Evolutionary conservation across 1,140 invertebrate species (phyloP).

Genomic region (honey bee (Apis mellifera)): DNA sequence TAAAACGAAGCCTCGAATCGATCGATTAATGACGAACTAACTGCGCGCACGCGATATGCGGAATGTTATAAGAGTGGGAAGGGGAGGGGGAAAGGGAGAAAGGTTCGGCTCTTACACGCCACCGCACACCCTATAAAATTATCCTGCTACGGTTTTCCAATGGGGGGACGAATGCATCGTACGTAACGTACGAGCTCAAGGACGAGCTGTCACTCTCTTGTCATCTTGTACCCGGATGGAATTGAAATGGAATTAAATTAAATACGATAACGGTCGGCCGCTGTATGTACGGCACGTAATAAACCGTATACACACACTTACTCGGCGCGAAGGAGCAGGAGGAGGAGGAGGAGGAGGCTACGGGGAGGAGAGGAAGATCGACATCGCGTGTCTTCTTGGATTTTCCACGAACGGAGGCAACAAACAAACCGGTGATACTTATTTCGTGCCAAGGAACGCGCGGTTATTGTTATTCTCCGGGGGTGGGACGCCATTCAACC

Average conservation of each 20-base stretch:
- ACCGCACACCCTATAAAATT: conserved; percentile 51
- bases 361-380: conserved; percentile 21
- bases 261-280: conserved; percentile 45
- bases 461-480: conserved; percentile 55
- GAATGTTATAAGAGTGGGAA: background rate
- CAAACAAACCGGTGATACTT: conserved; percentile 43
- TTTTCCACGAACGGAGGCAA: conserved; percentile 38
- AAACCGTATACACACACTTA: conserved; percentile 9
- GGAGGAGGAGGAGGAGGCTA: too few relatives aligned
- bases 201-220: conserved; percentile 59
- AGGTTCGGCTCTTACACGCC: background rate
- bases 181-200: conserved; percentile 40
- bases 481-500: conserved; percentile 58
- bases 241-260: conserved; percentile 65
- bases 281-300: conserved; percentile 47
- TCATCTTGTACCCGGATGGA: conserved; percentile 57
- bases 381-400: conserved; percentile 41
- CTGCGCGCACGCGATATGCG: background rate
- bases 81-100: too few relatives aligned
- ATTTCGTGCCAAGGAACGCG: conserved; percentile 44
- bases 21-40: conserved; percentile 1
- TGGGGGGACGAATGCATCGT: conserved; percentile 39
- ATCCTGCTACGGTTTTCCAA: conserved; percentile 54
- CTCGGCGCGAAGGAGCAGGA: too few relatives aligned
- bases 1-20: background rate